Percentiles rank a stretch among this genome's conserved stretches.
Evolutionary conservation across 2,888 invertebrate species (phyloP).

Genomic region (Harpagoxenus sublaevis): DNA sequence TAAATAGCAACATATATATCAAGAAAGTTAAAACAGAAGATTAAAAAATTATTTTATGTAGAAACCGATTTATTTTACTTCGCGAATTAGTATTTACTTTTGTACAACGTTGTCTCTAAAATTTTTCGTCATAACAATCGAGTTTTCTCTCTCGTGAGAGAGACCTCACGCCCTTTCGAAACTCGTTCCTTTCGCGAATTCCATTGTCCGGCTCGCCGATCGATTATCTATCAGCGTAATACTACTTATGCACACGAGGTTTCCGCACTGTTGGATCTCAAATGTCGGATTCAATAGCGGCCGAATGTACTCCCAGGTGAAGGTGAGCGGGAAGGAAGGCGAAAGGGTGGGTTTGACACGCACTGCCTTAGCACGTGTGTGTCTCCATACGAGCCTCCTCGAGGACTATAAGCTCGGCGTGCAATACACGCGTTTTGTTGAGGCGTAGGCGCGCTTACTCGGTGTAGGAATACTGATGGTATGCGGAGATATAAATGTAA

Average conservation of each 20-base stretch:
- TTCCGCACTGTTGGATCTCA: slow-evolving; percentile 51
- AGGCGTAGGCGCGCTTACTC: slow-evolving; percentile 11
- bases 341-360: slow-evolving; percentile 74
- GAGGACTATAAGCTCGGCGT: background rate
- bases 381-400: slow-evolving; percentile 44
- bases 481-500: slow-evolving; percentile 50
- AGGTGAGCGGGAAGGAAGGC: slow-evolving; percentile 71
- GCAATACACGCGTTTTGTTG: slow-evolving; percentile 28
- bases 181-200: slow-evolving; percentile 2
- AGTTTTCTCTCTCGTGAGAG: background rate
- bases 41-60: background rate
- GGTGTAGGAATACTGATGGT: slow-evolving; percentile 33
- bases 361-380: slow-evolving; percentile 66
- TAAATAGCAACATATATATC: background rate
- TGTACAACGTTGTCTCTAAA: background rate
- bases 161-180: background rate
- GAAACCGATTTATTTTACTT: background rate
- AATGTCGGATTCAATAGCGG: slow-evolving; percentile 59
- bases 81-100: background rate
- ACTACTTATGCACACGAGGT: slow-evolving; percentile 35
- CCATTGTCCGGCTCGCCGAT: background rate
- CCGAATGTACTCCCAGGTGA: slow-evolving; percentile 58
- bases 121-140: background rate
- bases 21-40: background rate
- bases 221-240: slow-evolving; percentile 11